Base-by-base conservation (phyloP, 2,113 vertebrate genomes). In the Rhabdomys dilectus region DNA sequence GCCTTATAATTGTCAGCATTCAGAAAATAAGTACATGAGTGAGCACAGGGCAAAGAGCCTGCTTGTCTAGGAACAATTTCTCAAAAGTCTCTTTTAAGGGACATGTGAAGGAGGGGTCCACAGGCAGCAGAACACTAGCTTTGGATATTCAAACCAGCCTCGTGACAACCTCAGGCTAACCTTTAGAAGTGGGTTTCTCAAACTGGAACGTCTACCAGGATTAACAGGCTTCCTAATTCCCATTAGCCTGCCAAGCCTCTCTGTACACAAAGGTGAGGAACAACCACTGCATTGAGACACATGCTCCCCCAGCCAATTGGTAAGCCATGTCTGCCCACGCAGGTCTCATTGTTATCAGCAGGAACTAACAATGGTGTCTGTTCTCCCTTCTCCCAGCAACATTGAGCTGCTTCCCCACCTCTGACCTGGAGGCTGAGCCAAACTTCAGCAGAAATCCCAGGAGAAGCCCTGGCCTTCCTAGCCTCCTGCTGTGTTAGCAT, bases 171-270 rank as follows among this genome's bases (percentile, higher is more conserved):
- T 80, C 78, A 91, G 89, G 56, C 78, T 31, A 51, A 80, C 77
- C 62, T 86, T 64, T 56, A 34, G 12, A 34, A 80, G 60, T 82
- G 39, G 36, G 53, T 70, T 92, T 94, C 78, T 89, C 86, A 45
- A 64, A 88, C 62, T 5, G 24, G 70, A 64, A 88, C 75, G 77
- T 73, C 42, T 64, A 64, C 70, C 75, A 75, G 31, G 81, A 91
- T 86, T 90, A 95, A n/a, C 45, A 88, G 62, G 48, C 68, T 24
- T 82, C 51, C 77, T 82, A 16, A 94, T 26, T 39, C 77, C 66
- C 68, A 68, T 77, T 58, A 7, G 45, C 29, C 91, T 93, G 92
- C 91, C 94, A 97, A 89, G 75, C 81, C 75, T 56, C 86, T 64
- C 6, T 10, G 17, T 68, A 60, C 62, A 60, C 16, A 76, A 66